Percentiles rank a stretch among this genome's conserved stretches.
phyloP scores from a whole-genome alignment of 1,140 invertebrate species.

The roundworm (Caenorhabditis elegans) region WBcel235 BX284606.5:11407001-11407500 shows the following conservation, averaged over 20 bases:
- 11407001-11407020: too few relatives aligned
- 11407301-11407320: too few relatives aligned
- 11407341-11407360: neutral
- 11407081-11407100: neutral
- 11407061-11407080: neutral
- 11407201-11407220: slow-evolving; percentile 38
- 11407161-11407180: slow-evolving; percentile 5
- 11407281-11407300: neutral
- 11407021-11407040: too few relatives aligned
- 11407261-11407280: neutral
- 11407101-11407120: neutral
- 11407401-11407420: slow-evolving; percentile 5
- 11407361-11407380: neutral
- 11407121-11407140: too few relatives aligned
- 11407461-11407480: too few relatives aligned
- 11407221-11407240: slow-evolving; percentile 31
- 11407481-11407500: slow-evolving; percentile 14
- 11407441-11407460: too few relatives aligned
- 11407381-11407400: neutral
- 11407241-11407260: slow-evolving; percentile 22
- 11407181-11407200: slow-evolving; percentile 4
- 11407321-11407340: neutral
- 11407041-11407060: too few relatives aligned
- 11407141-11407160: neutral
- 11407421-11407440: neutral